These are phyloP conservation scores for Scrobipalpa costella DNA, from an alignment of 2,888 invertebrate species.

Conservation along the genomic window DNA sequence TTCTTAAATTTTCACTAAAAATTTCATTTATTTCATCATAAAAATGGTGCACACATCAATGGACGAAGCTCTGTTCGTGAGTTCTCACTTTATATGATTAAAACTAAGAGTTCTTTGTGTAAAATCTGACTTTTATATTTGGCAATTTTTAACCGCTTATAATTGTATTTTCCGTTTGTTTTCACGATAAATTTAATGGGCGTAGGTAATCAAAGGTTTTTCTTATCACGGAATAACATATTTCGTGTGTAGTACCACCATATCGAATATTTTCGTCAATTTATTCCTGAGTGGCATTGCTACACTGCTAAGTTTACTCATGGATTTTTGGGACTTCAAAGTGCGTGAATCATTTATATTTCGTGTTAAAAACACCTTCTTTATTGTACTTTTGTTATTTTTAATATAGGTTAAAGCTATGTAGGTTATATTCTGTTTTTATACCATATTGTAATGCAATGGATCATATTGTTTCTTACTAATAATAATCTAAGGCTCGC, in stretches of 20 bases:
- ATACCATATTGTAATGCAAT: too few relatives aligned
- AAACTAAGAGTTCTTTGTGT: neutral
- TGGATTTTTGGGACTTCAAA: neutral
- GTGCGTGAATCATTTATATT: neutral
- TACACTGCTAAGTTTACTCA: neutral
- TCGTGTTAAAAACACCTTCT: neutral
- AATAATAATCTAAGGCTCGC: too few relatives aligned
- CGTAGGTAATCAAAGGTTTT: neutral
- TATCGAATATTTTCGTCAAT: neutral
- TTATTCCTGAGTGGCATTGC: neutral
- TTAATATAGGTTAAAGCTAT: too few relatives aligned
- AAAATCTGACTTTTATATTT: neutral
- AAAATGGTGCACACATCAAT: slow-evolving; percentile 69
- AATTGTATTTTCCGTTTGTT: neutral
- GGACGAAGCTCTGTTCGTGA: slow-evolving; percentile 72
- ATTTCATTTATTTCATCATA: slow-evolving; percentile 22
- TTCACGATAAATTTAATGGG: neutral
- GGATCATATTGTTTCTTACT: too few relatives aligned
- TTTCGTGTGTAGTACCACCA: neutral
- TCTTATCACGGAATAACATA: neutral
- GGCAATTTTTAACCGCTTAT: neutral
- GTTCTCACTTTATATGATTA: slow-evolving; percentile 35
- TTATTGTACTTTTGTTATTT: too few relatives aligned
- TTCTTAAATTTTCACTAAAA: slow-evolving; percentile 15
- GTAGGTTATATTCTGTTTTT: too few relatives aligned